Base-by-base conservation (phyloP, 2,888 invertebrate genomes). In the Drosophila paramelanica region DNA sequence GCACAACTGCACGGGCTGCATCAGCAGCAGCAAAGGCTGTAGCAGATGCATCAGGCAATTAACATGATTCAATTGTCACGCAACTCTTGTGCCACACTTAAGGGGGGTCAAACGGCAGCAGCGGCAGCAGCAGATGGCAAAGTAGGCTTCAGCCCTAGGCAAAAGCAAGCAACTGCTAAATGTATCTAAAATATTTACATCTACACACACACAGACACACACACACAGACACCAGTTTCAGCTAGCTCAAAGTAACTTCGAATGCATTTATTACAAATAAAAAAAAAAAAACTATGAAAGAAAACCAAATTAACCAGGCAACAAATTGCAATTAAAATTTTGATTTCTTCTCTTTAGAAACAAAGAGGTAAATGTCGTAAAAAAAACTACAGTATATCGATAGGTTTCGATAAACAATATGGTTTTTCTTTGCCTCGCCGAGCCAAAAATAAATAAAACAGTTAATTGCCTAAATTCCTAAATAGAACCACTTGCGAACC, bases 21-120 rank as follows among this genome's bases (percentile, higher is more conserved):
- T 59, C 62, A 62, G 33, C 57, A 56, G 52, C 73, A 73, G 82
- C 65, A 74, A 76, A 78, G 65, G 39, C 58, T 65, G 58, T 61
- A 52, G 78, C 67, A 88, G 77, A 88, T 69, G 88, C 60, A 88
- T 73, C 67, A 75, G 83, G 80, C 83, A 84, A 88, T 84, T 84
- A 86, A 86, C 85, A 86, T 86, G 85, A 86, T 86, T 86, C 81
- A 89, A 87, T 86, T 87, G 89, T 67, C 85, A 73, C 66, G 81
- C 81, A 84, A 84, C 78, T 84, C 79, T 85, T 84, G 85, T 85
- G 85, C 85, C 89, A 85, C 85, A 87, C 72, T 81, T 77, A 81
- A 84, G 85, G 89, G 78, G 60, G 64, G 53, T 46, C 61, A 53
- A 51, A 56, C 50, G 42, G 74, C 31, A 61, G 51, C 47, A 57